Evolutionary conservation across 2,797 vertebrate genomes (phyloP).

Genomic region (Poeciliopsis paucimaculata): DNA sequence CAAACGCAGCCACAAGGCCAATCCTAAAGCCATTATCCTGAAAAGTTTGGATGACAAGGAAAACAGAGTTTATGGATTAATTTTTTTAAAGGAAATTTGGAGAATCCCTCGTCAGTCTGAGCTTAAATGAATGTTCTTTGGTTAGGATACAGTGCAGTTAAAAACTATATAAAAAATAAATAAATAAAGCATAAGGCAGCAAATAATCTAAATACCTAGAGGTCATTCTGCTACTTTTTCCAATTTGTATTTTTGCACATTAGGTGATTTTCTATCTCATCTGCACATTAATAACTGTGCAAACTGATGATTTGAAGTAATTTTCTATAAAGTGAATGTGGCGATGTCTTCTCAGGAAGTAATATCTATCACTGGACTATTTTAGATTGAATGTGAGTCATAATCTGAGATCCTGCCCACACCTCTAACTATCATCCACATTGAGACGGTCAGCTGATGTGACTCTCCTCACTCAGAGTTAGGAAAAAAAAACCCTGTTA

Average conservation of each 20-base stretch:
- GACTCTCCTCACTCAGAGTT: background rate
- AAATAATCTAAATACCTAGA: conserved; percentile 40
- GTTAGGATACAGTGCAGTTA: conserved; percentile 30
- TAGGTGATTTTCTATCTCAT: background rate
- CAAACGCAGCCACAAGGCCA: conserved; percentile 72
- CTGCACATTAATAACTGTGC: background rate
- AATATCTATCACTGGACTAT: background rate
- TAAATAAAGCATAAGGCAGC: conserved; percentile 39
- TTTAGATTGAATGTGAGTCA: background rate
- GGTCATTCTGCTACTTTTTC: background rate
- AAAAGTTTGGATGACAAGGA: conserved; percentile 47
- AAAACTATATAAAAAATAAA: conserved; percentile 20
- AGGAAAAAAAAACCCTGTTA: background rate
- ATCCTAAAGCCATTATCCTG: conserved; percentile 75
- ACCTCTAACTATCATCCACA: background rate
- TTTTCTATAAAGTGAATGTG: background rate
- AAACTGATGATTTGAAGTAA: background rate
- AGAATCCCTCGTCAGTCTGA: conserved; percentile 22
- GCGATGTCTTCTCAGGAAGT: background rate
- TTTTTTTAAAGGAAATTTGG: conserved; percentile 26
- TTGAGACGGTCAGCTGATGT: background rate
- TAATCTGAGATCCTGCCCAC: background rate
- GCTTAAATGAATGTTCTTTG: conserved; percentile 36
- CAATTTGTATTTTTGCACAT: background rate
- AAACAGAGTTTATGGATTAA: conserved; percentile 31